Evolutionary conservation across 2,888 invertebrate genomes (phyloP), one percentile per base, ranked within the genome.

Genomic region (Scrobipalpa costella): DNA sequence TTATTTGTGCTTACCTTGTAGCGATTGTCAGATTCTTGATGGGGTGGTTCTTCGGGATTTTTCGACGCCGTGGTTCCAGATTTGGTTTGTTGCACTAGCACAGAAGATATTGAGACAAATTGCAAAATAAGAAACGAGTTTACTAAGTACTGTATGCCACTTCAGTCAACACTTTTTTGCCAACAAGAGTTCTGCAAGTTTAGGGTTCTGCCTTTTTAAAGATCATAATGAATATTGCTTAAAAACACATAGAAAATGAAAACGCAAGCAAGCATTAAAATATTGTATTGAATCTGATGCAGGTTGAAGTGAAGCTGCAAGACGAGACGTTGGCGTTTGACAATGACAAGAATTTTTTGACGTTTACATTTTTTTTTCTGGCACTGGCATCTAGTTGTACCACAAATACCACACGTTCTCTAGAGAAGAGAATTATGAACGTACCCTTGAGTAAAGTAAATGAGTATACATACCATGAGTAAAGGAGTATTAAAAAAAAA

Each of bases 31-130:
- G 80, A 76, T 73, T 84, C 84, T 75, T 74, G 71, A 71, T 78
- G 79, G 72, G 77, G 73, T 77, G 80, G 73, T 68, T 82, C 84
- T 72, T 84, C 81, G 66, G 72, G 71, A 79, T 81, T 85, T 79
- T 83, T 84, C 75, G 85, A 84, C 81, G 85, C 86, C 85, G 86
- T 84, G 82, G 76, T 85, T 84, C 82, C 69, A 68, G 73, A 67
- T 74, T 80, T 70, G 68, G 71, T 69, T 72, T 72, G 57, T 66
- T 67, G 34, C n/a, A 34, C 64, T 66, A 68, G 71, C 69, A 71
- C 62, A 67, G 52, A n/a, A 52, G n/a, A 55, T 11, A 44, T 15
- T 15, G n/a, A 44, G 44, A 44, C 15, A 5, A 44, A 15, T 44
- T 44, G 15, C n/a, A 44, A 44, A 44, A n/a, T 15, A 44, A 15